Evolutionary conservation across 2,888 invertebrate genomes (phyloP), one percentile per base, ranked within the genome.

Genomic region (Chrysolina haemoptera): DNA sequence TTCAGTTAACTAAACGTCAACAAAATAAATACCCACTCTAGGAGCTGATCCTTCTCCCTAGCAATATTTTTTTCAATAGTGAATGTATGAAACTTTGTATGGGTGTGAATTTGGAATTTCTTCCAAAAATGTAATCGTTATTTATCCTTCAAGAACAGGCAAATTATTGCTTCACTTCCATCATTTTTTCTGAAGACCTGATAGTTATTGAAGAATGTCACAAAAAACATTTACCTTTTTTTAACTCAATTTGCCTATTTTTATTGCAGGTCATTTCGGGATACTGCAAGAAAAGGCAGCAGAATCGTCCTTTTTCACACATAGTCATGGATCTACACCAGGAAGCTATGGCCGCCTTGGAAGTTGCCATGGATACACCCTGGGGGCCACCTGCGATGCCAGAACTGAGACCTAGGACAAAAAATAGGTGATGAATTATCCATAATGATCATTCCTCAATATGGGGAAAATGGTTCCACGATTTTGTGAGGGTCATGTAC

Each of bases 291-390:
- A 89, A 89, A 41, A 87, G 90, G 67, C 87, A 90, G 72, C 90
- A 90, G 78, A 89, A 88, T 62, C 88, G 90, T 74, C 91, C 91
- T n/a, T 91, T 91, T 82, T 91, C 91, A 0, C 91, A 91, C 82
- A 90, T 91, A 65, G 90, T 91, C 14, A 91, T 91, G 90, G 91
- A 91, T 82, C 87, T 91, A 84, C 90, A 91, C 79, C 89, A 90
- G 59, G 90, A 90, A 81, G 90, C 90, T 16, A 84, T 87, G 84
- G 87, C 87, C 20, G 85, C 85, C 40, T 65, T 87, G 59, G 87
- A 88, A 81, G 73, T 83, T 46, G 78, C 82, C 10, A 74, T 85
- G 70, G 87, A 87, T 73, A 85, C 86, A 35, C 84, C 86, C 18
- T 87, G 87, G 87, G 87, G 87, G 71, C 86, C 87, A 27, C 87